A percentile compares a stretch with the other conserved stretches of the same genome.
Conservation (phyloP, 2,888 invertebrate species). For the Acanthopleura granulata region DNA sequence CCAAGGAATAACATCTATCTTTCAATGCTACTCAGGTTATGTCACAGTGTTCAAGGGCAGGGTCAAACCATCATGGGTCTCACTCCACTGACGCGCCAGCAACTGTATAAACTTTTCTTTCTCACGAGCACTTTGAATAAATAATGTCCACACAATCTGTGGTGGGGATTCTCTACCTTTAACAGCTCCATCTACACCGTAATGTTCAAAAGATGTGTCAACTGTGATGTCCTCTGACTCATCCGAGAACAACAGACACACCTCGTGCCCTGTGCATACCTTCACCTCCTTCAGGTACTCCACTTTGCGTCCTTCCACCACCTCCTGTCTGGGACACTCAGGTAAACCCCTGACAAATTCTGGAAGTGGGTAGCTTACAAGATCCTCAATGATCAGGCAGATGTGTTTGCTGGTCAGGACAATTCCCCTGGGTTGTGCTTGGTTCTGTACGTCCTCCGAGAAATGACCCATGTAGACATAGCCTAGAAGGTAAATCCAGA, state of each 20-base stretch:
- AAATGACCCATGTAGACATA: constrained; percentile 38
- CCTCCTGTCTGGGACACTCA: constrained; percentile 53
- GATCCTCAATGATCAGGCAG: constrained; percentile 60
- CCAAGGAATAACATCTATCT: too few relatives aligned
- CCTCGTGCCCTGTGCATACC: constrained; percentile 41
- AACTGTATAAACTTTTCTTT: constrained; percentile 56
- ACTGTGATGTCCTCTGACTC: constrained; percentile 62
- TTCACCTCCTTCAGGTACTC: constrained; percentile 55
- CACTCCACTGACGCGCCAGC: constrained; percentile 59
- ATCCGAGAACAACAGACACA: constrained; percentile 61
- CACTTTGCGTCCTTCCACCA: constrained; percentile 54
- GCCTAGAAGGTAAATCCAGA: constrained; percentile 52
- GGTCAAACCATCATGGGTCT: constrained; percentile 40
- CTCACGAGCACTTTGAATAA: constrained; percentile 55
- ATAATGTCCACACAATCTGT: constrained; percentile 50
- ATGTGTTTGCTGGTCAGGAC: constrained; percentile 59
- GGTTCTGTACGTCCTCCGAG: constrained; percentile 28
- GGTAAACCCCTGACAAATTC: constrained; percentile 64
- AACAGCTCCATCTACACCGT: constrained; percentile 42
- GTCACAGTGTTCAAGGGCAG: constrained; percentile 28
- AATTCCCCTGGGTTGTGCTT: constrained; percentile 49
- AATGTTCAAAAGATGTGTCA: constrained; percentile 58
- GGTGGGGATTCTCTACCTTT: constrained; percentile 44
- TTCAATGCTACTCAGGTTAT: neutral
- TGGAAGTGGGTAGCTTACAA: constrained; percentile 66